phyloP scores from a whole-genome alignment of 1,140 invertebrate genomes.

The Coelopa frigida region DNA sequence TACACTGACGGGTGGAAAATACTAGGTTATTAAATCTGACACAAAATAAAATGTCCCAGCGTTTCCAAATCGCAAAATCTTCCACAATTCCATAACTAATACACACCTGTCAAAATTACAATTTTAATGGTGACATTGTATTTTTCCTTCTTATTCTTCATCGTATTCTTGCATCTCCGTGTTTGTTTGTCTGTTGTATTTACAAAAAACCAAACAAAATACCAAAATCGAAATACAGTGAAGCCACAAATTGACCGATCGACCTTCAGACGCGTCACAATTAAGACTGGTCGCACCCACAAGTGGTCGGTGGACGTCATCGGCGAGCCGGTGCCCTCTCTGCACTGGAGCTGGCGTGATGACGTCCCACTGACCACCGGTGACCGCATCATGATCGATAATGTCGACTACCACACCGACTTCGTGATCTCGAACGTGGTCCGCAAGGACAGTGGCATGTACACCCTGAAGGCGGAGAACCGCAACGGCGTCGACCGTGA shows the following conservation, averaged over 20 bases:
- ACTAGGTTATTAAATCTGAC: too few species aligned
- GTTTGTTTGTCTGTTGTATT: too few species aligned
- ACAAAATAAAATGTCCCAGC: too few species aligned
- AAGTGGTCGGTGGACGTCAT: constrained; percentile 87
- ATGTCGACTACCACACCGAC: constrained; percentile 85
- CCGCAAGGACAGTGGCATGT: constrained; percentile 85
- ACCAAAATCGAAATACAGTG: constrained; percentile 51
- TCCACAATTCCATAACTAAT: too few species aligned
- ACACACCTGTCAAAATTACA: too few species aligned
- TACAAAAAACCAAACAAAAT: too few species aligned
- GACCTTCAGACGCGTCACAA: constrained; percentile 74
- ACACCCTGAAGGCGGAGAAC: constrained; percentile 84
- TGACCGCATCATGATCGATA: constrained; percentile 82
- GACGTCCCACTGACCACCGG: constrained; percentile 71
- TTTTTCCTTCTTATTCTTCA: too few species aligned
- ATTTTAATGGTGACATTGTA: too few species aligned
- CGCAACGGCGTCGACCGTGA: constrained; percentile 81
- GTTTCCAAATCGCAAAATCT: too few species aligned
- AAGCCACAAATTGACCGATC: constrained; percentile 90
- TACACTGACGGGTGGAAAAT: too few species aligned
- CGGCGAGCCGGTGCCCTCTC: constrained; percentile 81
- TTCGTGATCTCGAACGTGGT: constrained; percentile 75
- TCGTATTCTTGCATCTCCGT: too few species aligned
- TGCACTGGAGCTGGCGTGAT: constrained; percentile 81
- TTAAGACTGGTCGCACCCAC: constrained; percentile 88